Evolutionary conservation across 2,888 invertebrate species (phyloP), one percentile per base, ranked within the genome.

Genomic region (Drosophila niveifrons): DNA sequence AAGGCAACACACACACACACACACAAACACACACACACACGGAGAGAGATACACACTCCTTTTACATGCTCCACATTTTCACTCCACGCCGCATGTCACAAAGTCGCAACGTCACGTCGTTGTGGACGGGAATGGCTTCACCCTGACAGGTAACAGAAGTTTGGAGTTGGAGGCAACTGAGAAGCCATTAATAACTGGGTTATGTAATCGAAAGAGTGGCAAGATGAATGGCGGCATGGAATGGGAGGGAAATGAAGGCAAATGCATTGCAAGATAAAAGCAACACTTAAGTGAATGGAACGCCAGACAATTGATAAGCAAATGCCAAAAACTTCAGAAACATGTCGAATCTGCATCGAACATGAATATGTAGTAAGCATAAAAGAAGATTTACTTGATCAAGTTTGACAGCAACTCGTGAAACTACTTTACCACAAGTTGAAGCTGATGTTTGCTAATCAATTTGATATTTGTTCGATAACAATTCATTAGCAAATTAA

Each of bases 111-210:
- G 71, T 83, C 89, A 87, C 75, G 87, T 46, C 59, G 18, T 41
- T 46, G 18, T 18, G 0, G 9, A 28, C 17, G 47, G 18, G 17
- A 61, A 36, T 39, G 67, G 46, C 39, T 57, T 47, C 13, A 15
- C 36, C 46, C 23, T 36, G 57, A 57, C 46, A 61, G 39, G 46
- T 31, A 52, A 47, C 15, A n/a, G n/a, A n/a, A n/a, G 41, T 10
- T 18, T 63, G 43, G 50, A 50, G 51, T 11, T 17, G 41, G 44
- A 48, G 61, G 23, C 18, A 58, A 47, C 51, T 51, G 63, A 50
- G 63, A 82, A 78, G 57, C 83, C 86, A 83, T 83, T 83, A 85
- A 83, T 82, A 83, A 82, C 83, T 76, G 72, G 80, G 75, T 82
- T 80, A 83, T 83, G 82, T 70, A 78, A 86, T 86, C 78, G 80